Percentiles rank a stretch among this genome's conserved stretches.
Evolutionary conservation across 2,888 invertebrate genomes (phyloP).

Genomic region (Stenodera caucasica): DNA sequence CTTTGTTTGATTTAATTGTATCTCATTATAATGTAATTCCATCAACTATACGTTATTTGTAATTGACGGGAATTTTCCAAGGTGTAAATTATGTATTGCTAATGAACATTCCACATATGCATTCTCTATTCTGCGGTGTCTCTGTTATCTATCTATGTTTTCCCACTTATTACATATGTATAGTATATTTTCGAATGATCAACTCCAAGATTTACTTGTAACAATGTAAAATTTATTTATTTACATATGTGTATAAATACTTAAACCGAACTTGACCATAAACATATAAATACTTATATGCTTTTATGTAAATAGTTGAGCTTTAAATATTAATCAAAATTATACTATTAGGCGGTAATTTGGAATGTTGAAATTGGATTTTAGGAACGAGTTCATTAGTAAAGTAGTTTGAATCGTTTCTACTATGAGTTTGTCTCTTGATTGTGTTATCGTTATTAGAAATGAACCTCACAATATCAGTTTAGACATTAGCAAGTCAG

Average conservation of each 20-base stretch:
- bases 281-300: too few relatives aligned
- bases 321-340: slow-evolving; percentile 40
- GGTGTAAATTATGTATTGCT: neutral
- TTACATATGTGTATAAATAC: too few relatives aligned
- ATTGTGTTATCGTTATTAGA: slow-evolving; percentile 41
- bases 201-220: neutral
- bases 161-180: neutral
- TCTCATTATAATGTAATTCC: neutral
- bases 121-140: neutral
- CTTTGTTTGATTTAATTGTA: neutral
- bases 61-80: neutral
- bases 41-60: neutral
- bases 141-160: neutral
- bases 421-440: slow-evolving; percentile 35
- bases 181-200: neutral
- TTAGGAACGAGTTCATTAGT: slow-evolving; percentile 36
- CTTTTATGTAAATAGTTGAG: slow-evolving; percentile 14
- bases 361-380: slow-evolving; percentile 41
- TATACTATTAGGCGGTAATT: slow-evolving; percentile 38
- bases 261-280: too few relatives aligned
- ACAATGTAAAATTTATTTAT: neutral
- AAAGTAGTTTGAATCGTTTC: slow-evolving; percentile 37
- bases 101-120: slow-evolving; percentile 2
- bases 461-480: slow-evolving; percentile 35
- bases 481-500: slow-evolving; percentile 34